Evolutionary conservation across 2,888 invertebrate species (phyloP), one percentile per base, ranked within the genome.

Genomic region (Cheilosia vernalis): DNA sequence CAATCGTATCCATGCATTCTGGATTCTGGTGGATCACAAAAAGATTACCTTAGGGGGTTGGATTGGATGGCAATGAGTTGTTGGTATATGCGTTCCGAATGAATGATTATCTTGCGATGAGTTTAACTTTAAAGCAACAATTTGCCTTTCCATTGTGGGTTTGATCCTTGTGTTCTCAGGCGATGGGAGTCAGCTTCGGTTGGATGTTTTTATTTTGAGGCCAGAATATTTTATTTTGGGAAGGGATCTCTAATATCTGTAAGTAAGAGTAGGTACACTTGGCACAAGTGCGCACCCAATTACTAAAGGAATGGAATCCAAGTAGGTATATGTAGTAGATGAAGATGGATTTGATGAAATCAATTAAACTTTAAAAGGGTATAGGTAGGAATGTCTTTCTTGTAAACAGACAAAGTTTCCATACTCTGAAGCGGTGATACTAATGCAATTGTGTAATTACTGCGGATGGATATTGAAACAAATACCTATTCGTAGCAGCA

Each of bases 1-100:
- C 69, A 76, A 74, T 80, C 67, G 79, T 84, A 76, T 79, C 80
- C 70, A 79, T 74, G 69, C 79, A 84, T 84, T 79, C 69, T 79
- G 79, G 64, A 84, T 84, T 74, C 69, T 79, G 79, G 60, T 70
- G 64, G 79, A 84, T 84, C 80, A 66, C 53, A 56, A 69, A 84
- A 74, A 70, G 84, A 84, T 84, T 84, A 80, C 78, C 69, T 78
- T 63, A 49, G 78, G 63, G 69, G 69, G 27, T 30, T 27, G n/a
- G 5, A 17, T 2, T 17, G 44, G 56, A 42, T 60, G 51, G 33
- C 51, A 49, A 67, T 51, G 60, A 69, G 67, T 61, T 69, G 60
- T 69, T 77, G 55, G 61, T 63, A 69, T 63, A 69, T 49, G 78
- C 63, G 49, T 61, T 70, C 63, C 78, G 63, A 69, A 63, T 70